phyloP scores from a whole-genome alignment of 2,888 invertebrate species.

The Aphodius granarius region DNA sequence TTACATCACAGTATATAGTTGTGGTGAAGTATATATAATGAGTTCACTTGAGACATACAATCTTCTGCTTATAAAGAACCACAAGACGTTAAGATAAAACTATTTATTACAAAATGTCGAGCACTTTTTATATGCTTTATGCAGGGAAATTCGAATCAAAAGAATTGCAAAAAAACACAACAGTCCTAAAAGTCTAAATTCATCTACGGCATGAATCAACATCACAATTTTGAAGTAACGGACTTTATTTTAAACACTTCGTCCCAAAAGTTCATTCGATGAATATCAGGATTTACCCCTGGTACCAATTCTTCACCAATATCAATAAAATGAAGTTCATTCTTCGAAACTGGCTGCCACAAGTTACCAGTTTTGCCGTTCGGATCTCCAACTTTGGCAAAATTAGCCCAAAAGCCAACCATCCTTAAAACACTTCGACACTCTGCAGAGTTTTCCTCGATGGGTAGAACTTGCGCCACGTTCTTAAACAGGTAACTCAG shows the following conservation, averaged over 20 bases:
- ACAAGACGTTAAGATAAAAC: too few relatives aligned
- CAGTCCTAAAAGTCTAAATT: too few relatives aligned
- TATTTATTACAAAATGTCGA: too few relatives aligned
- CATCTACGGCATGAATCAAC: not conserved
- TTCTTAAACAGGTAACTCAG: constrained; percentile 39
- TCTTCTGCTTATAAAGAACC: too few relatives aligned
- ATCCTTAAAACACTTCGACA: constrained; percentile 36
- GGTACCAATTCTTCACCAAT: constrained; percentile 29
- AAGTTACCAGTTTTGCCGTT: constrained; percentile 27
- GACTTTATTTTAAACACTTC: constrained; percentile 17
- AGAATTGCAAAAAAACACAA: too few relatives aligned
- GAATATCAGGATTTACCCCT: constrained; percentile 29
- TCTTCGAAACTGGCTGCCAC: constrained; percentile 33
- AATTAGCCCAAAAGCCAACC: constrained; percentile 43
- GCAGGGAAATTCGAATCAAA: too few relatives aligned
- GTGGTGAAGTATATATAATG: too few relatives aligned
- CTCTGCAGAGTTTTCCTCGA: constrained; percentile 29
- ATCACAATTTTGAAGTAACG: constrained; percentile 19
- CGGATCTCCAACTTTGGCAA: constrained; percentile 38
- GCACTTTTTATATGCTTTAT: too few relatives aligned
- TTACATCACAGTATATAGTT: too few relatives aligned
- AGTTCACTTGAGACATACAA: too few relatives aligned
- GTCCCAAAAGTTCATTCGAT: constrained; percentile 38
- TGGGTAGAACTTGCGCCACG: not conserved
- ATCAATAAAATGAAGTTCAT: constrained; percentile 32